A percentile compares a stretch with the other conserved stretches of the same genome.
Conservation (phyloP, 2,113 vertebrate genomes). For the Alces alces region DNA sequence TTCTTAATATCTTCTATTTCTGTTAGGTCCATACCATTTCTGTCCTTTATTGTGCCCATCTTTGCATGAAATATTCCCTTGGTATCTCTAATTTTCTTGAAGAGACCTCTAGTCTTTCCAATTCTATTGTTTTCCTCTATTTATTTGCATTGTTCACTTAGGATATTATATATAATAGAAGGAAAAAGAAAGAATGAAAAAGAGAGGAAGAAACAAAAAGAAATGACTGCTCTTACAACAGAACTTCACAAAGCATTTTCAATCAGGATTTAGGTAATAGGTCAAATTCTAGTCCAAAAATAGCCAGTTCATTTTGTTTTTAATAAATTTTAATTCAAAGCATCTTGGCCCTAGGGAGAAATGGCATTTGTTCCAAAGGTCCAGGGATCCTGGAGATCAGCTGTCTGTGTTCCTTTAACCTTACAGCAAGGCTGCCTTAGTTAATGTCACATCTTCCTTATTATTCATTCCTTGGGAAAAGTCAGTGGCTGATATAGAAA, state of each 20-base stretch:
- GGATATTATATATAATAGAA: background rate
- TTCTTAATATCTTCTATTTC: background rate
- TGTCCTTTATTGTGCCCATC: background rate
- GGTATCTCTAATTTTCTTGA: background rate
- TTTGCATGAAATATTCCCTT: background rate
- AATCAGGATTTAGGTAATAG: slow-evolving; percentile 16
- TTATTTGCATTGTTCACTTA: background rate
- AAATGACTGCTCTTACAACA: background rate
- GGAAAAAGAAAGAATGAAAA: background rate
- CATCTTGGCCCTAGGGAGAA: slow-evolving; percentile 68
- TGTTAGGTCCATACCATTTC: background rate
- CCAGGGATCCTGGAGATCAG: slow-evolving; percentile 74
- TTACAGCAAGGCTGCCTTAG: slow-evolving; percentile 76
- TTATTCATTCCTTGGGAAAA: slow-evolving; percentile 63
- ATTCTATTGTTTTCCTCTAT: background rate
- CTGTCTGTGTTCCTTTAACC: slow-evolving; percentile 78
- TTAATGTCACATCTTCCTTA: slow-evolving; percentile 85
- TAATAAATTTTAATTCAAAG: slow-evolving; percentile 63
- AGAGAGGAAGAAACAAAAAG: background rate
- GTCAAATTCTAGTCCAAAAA: slow-evolving; percentile 58
- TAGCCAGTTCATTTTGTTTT: slow-evolving; percentile 64
- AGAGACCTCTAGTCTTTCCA: background rate
- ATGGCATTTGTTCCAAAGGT: slow-evolving; percentile 60
- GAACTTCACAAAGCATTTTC: background rate
- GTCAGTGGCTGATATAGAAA: slow-evolving; percentile 53